Percentiles rank a stretch among this genome's conserved stretches.
phyloP scores from a whole-genome alignment of 37 sponge, comb jelly and placozoan species.

The Dysidea cf. avara region DNA sequence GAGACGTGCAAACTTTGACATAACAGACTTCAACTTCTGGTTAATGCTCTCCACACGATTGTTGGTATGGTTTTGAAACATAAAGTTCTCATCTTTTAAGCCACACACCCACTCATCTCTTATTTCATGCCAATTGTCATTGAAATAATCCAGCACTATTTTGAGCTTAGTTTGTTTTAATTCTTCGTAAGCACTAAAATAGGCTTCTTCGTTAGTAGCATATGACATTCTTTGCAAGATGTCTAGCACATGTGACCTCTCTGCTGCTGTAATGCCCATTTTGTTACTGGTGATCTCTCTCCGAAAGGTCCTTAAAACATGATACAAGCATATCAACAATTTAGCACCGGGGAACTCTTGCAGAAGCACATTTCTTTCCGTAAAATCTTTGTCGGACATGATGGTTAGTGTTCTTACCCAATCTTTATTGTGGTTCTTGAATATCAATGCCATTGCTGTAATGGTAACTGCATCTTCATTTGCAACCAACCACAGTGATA shows the following conservation, averaged over 20 bases:
- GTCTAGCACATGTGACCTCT: no score
- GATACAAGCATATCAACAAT: slow-evolving; percentile 25
- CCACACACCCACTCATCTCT: slow-evolving; percentile 2
- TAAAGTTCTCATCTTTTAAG: neutral
- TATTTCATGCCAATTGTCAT: neutral
- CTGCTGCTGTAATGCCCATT: slow-evolving; percentile 7
- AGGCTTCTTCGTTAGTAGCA: no score
- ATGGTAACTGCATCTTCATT: slow-evolving; percentile 13
- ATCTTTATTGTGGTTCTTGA: slow-evolving; percentile 26
- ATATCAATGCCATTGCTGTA: no score
- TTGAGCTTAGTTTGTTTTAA: no score
- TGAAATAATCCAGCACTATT: no score
- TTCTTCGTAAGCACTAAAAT: no score
- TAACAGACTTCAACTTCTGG: slow-evolving; percentile 14
- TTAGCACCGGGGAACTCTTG: no score
- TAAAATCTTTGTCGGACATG: slow-evolving; percentile 41
- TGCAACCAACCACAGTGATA: no score
- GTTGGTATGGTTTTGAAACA: neutral
- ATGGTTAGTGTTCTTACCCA: slow-evolving; percentile 2
- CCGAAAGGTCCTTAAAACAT: slow-evolving; percentile 3
- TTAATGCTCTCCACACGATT: slow-evolving; percentile 6
- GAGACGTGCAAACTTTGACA: neutral
- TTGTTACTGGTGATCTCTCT: slow-evolving; percentile 25
- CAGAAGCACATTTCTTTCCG: slow-evolving; percentile 18
- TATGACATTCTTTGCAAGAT: no score